Percentiles rank a stretch among this genome's conserved stretches.
Conservation (phyloP, 2,888 invertebrate species). For the Lamellibrachia columna region DNA sequence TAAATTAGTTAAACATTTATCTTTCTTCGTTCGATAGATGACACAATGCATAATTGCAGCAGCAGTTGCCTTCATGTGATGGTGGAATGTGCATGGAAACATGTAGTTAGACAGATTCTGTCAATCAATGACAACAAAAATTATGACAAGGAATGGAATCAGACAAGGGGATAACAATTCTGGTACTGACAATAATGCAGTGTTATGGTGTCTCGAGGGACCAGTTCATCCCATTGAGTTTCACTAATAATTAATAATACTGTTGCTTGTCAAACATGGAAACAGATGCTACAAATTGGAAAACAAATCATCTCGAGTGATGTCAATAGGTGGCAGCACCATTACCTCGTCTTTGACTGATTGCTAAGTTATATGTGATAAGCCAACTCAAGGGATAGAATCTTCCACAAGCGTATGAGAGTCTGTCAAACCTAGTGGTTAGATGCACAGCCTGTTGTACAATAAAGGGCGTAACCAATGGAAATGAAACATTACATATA, state of each 20-base stretch:
- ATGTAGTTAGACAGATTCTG: neutral
- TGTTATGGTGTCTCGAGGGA: neutral
- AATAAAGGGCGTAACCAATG: too few relatives aligned
- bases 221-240: neutral
- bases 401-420: too few relatives aligned
- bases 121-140: neutral
- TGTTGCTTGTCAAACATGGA: neutral
- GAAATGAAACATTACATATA: too few relatives aligned
- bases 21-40: neutral
- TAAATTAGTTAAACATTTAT: neutral
- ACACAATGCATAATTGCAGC: neutral
- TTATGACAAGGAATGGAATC: neutral
- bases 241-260: too few relatives aligned
- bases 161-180: neutral
- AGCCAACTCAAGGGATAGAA: neutral
- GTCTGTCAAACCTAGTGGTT: too few relatives aligned
- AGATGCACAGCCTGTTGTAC: too few relatives aligned
- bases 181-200: neutral
- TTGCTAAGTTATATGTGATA: neutral
- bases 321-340: conserved; percentile 6
- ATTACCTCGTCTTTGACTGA: conserved; percentile 58
- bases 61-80: neutral
- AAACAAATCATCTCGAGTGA: too few relatives aligned
- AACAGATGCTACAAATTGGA: neutral
- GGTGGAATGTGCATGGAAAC: neutral